Base-by-base conservation (phyloP, 2,888 invertebrate genomes). In the Digitonthophagus gazella region DNA sequence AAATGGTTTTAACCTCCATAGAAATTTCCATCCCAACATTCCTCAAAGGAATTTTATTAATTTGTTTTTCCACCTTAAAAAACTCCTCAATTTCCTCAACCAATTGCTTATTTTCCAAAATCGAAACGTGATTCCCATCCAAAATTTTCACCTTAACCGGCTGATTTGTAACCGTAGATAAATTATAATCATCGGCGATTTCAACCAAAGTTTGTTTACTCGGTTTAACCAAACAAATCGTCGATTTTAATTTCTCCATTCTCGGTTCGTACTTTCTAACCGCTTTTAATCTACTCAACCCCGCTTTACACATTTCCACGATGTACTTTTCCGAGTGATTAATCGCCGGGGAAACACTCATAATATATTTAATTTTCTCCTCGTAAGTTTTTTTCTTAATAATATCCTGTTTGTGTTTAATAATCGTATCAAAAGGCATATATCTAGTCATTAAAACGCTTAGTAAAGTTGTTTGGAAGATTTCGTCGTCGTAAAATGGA, bases 101-200 rank as follows among this genome's bases (percentile, higher is more conserved):
- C 64, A 89, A 82, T 73, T 87, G 87, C 64, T 86, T 84, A 75
- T 89, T 90, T 11, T 91, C 88, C 73, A 93, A 77, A 75, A 93
- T 90, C 56, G 88, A 88, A 0, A 86, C 79, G 76, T 93, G 93
- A 77, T 90, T 90, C 6, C 93, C 93, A 76, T 91, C 90, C n/a
- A 91, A 83, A 63, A 85, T 86, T 75, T 88, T 86, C 0, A 92
- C 83, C 0, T 85, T 85, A 0, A 91, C 85, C 1, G 84, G 84
- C 0, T 85, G 84, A 19, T 85, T 85, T 0, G 89, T 89, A 18
- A 86, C 79, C 78, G 85, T 85, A 0, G 87, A 85, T 0, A 92
- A 79, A 14, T 88, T 88, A 75, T 91, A 92, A 77, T 91, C 90
- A 20, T 89, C 87, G 65, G 0, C 88, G 89, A 86, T 1, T 91